Evolutionary conservation across 2,888 invertebrate species (phyloP).

Genomic region (Polydrusus pterygomalis): DNA sequence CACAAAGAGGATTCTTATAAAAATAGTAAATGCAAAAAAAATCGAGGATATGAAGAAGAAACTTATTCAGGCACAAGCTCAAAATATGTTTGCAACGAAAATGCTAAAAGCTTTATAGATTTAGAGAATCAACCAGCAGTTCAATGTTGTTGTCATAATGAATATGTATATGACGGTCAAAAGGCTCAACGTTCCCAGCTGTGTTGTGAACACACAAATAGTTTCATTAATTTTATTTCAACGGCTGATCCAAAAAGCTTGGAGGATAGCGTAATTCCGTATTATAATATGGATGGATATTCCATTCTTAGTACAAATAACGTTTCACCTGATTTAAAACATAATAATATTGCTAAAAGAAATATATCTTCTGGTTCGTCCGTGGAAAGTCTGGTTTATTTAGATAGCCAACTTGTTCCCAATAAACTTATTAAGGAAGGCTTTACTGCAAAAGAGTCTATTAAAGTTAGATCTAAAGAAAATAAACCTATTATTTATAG

Average conservation of each 20-base stretch:
- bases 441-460: neutral
- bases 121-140: neutral
- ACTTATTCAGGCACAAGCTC: neutral
- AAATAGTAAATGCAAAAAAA: neutral
- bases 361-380: neutral
- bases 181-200: neutral
- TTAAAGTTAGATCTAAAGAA: neutral
- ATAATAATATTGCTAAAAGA: neutral
- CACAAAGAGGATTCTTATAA: neutral
- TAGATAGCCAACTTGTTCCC: constrained; percentile 24
- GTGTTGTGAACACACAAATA: neutral
- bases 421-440: constrained; percentile 13
- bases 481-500: neutral
- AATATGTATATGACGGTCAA: neutral
- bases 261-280: too few relatives aligned
- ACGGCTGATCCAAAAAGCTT: too few relatives aligned
- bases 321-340: neutral
- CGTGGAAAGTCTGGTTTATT: neutral
- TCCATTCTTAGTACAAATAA: neutral
- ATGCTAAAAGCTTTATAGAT: neutral
- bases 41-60: neutral
- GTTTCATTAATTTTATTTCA: too few relatives aligned
- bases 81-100: neutral
- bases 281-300: neutral
- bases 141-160: neutral